Percentiles rank a stretch among this genome's conserved stretches.
Conservation (phyloP, 1,140 invertebrate species). For the Oscheius sp. region DNA sequence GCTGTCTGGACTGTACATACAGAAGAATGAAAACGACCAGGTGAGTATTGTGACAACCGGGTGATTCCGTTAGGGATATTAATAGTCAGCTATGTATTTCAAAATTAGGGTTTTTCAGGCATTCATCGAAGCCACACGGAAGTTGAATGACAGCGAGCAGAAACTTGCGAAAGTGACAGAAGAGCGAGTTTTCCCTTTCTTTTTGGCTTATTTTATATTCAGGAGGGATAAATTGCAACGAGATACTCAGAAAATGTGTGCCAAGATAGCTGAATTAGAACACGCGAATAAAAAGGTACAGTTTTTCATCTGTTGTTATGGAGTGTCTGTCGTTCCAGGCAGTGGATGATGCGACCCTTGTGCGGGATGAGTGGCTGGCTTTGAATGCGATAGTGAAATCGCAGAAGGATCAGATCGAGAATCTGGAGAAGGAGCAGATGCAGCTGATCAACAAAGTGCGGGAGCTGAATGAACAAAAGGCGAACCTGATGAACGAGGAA, state of each 20-base stretch:
- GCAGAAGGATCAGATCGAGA: background rate
- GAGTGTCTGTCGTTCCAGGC: no score
- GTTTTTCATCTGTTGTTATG: no score
- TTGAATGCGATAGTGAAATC: background rate
- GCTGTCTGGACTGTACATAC: background rate
- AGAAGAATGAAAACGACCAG: background rate
- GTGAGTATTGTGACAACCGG: no score
- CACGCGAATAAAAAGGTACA: background rate
- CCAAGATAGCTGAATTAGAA: background rate
- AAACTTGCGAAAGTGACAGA: background rate
- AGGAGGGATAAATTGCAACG: no score
- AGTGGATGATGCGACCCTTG: background rate
- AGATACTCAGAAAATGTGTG: no score
- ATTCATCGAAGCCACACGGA: background rate
- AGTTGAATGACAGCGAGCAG: background rate
- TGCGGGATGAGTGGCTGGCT: constrained; percentile 1
- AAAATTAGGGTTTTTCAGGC: no score
- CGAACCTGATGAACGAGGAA: constrained; percentile 9
- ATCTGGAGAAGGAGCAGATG: constrained; percentile 14
- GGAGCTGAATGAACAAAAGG: constrained; percentile 16
- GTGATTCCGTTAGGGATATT: no score
- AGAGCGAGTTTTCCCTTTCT: background rate
- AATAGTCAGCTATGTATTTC: no score
- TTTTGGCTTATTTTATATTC: background rate
- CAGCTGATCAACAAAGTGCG: constrained; percentile 21